phyloP scores from a whole-genome alignment of 2,888 invertebrate genomes.

The Eupithecia centaureata region DNA sequence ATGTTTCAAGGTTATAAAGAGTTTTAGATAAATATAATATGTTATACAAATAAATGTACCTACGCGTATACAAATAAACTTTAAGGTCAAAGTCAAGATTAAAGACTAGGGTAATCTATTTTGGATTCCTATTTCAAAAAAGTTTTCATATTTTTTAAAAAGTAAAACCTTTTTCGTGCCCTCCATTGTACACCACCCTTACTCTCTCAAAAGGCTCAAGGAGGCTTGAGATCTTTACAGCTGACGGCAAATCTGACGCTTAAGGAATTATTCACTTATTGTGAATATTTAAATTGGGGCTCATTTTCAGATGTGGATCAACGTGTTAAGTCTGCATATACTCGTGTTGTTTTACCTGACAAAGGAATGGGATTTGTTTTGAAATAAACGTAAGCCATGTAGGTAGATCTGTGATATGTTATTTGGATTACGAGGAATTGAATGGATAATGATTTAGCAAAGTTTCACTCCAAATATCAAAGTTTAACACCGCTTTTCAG shows the following conservation, averaged over 20 bases:
- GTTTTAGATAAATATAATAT: no score
- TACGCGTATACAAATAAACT: no score
- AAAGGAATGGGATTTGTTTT: constrained; percentile 4
- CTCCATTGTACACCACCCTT: neutral
- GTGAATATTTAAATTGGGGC: constrained; percentile 37
- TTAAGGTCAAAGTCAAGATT: neutral
- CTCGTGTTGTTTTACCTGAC: constrained; percentile 20
- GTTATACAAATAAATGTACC: no score
- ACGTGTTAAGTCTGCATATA: constrained; percentile 18
- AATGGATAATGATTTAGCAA: no score
- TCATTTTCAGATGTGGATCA: constrained; percentile 23
- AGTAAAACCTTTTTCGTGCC: neutral
- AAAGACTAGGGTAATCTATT: neutral
- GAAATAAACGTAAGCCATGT: neutral
- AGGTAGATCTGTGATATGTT: no score
- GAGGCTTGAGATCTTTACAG: constrained; percentile 60
- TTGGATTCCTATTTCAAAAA: neutral
- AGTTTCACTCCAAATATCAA: no score
- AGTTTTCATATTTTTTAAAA: no score
- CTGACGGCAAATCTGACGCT: constrained; percentile 53
- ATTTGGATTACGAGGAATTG: no score
- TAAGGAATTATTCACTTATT: constrained; percentile 39
- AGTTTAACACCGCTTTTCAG: no score
- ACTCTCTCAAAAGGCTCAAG: constrained; percentile 71
- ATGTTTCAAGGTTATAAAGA: no score